Base-by-base conservation (phyloP, 2,888 invertebrate species). In the Tenodera sinensis region DNA sequence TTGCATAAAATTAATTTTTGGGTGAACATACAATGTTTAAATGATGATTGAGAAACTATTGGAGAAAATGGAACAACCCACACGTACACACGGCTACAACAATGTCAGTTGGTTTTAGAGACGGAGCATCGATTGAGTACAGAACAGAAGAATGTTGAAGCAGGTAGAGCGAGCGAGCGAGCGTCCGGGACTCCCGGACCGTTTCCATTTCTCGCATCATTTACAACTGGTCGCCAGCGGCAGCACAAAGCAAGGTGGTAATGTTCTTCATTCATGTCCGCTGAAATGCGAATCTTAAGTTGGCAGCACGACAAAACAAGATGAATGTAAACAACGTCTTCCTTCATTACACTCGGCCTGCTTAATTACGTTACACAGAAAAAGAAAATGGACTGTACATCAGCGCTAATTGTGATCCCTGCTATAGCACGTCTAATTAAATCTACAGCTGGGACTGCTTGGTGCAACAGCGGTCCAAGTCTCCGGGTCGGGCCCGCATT, bases 171-270 rank as follows among this genome's bases (percentile, higher is more conserved):
- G n/a, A n/a, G n/a, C n/a, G n/a, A n/a, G n/a, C n/a, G n/a, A n/a
- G n/a, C n/a, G n/a, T n/a, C n/a, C n/a, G n/a, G n/a, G n/a, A n/a
- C n/a, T n/a, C n/a, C n/a, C n/a, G n/a, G n/a, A n/a, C 87, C 87
- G n/a, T 85, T 34, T 82, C 87, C 82, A 87, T 87, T 87, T 87
- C 82, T 42, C 87, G 87, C 28, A 34, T 87, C 81, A 87, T 87
- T 87, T 87, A 34, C 27, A 87, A 27, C n/a, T 34, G 42, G 87
- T 87, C 87, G 86, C 86, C 47, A 30, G 54, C 54, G 54, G 54
- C 54, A 71, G 6, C 54, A 71, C 20, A 71, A 71, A 71, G 54
- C 6, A 25, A 71, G 54, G 54, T 34, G 54, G 54, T 54, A 34
- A 42, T 42, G 42, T 12, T n/a, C n/a, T n/a, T 42, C 42, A 20